Conservation (phyloP, 2,797 vertebrate genomes). For the Cacajao melanocephalus region DNA sequence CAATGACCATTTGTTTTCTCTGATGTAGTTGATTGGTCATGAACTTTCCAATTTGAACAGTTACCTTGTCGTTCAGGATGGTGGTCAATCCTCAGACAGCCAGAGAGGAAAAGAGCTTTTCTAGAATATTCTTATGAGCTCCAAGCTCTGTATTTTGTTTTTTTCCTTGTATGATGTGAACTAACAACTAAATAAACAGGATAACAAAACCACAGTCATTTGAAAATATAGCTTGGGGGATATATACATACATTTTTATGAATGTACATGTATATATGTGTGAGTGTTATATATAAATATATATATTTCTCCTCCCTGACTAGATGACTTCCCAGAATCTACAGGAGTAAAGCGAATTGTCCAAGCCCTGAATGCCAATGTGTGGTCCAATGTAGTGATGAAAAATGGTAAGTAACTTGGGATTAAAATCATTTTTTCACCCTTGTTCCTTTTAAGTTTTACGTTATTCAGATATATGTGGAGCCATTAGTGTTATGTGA, state of each 20-base stretch:
- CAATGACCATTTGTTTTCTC: conserved; percentile 93
- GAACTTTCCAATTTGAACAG: conserved; percentile 90
- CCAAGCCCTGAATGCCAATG: conserved; percentile 97
- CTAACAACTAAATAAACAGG: conserved; percentile 14
- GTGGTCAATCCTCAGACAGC: neutral
- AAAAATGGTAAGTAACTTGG: conserved; percentile 90
- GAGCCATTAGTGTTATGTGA: neutral
- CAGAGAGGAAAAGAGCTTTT: neutral
- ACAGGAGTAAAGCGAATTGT: conserved; percentile 96
- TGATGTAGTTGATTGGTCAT: conserved; percentile 95
- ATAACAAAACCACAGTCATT: conserved; percentile 9
- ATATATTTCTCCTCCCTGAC: neutral
- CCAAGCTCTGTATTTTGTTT: neutral
- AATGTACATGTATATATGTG: neutral
- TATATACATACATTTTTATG: neutral
- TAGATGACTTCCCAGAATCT: conserved; percentile 99
- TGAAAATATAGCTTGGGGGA: neutral
- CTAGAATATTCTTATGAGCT: neutral
- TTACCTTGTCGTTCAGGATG: conserved; percentile 74
- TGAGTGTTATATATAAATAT: neutral
- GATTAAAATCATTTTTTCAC: neutral
- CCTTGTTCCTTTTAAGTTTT: neutral
- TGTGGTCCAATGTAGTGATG: conserved; percentile 98
- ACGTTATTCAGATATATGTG: conserved; percentile 28
- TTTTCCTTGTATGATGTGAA: neutral